Evolutionary conservation across 2,113 vertebrate species (phyloP).

Genomic region (Sporophila hypoxantha): DNA sequence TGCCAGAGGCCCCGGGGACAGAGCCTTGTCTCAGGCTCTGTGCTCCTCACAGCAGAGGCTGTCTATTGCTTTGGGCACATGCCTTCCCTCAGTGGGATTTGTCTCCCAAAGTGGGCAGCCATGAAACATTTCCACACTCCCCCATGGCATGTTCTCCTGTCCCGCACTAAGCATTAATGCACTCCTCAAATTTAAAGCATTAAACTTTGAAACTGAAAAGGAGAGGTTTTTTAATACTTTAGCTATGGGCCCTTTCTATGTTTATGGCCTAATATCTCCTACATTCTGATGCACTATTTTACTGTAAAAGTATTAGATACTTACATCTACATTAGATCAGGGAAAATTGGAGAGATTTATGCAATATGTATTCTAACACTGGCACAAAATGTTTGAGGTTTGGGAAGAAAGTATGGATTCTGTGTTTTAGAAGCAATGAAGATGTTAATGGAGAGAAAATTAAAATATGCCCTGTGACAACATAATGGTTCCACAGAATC

Average conservation of each 20-base stretch:
- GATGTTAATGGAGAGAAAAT: not conserved
- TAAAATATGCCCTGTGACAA: not conserved
- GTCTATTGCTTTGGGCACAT: not conserved
- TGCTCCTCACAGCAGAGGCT: not conserved
- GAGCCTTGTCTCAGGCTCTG: not conserved
- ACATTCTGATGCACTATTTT: not conserved
- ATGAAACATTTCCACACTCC: not conserved
- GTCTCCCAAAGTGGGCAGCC: not conserved
- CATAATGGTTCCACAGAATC: not conserved
- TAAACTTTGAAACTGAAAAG: not conserved
- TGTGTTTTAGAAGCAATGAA: not conserved
- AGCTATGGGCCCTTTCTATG: not conserved
- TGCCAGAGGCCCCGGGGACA: not conserved
- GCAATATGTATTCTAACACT: not conserved
- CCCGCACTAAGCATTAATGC: not conserved
- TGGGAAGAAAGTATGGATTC: not conserved
- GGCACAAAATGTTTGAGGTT: not conserved
- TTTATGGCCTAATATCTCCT: not conserved
- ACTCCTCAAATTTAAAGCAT: not conserved
- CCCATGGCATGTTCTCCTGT: accelerated
- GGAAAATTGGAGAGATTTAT: not conserved
- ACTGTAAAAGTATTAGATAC: not conserved
- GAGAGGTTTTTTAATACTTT: not conserved
- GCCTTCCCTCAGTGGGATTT: accelerated
- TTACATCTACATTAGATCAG: not conserved